These are phyloP conservation scores for Zaprionus camerounensis DNA, from an alignment of 1,140 invertebrate genomes.

Conservation along the genomic window DNA sequence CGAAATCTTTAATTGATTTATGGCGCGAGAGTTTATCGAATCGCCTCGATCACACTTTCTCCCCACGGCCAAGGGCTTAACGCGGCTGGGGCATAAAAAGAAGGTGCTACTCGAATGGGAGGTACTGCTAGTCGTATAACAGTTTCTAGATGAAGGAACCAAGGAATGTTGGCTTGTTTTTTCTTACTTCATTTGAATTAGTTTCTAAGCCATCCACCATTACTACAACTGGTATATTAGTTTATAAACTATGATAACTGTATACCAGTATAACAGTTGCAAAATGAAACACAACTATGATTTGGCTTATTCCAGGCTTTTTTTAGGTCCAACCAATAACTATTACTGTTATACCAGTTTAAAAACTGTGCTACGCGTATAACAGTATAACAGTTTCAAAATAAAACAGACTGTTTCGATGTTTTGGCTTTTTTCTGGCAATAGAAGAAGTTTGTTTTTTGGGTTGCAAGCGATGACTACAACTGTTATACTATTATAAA, in stretches of 20 bases:
- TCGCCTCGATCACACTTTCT: constrained; percentile 14
- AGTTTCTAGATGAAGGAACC: background rate
- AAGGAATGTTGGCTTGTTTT: too few species aligned
- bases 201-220: fast-evolving
- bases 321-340: too few species aligned
- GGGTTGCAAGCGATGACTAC: background rate
- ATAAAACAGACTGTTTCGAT: too few species aligned
- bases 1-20: constrained; percentile 73
- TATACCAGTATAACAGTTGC: background rate
- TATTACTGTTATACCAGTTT: background rate
- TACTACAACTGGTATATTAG: background rate
- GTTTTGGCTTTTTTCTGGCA: too few species aligned
- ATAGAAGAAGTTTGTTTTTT: background rate
- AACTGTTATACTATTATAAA: background rate
- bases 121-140: background rate
- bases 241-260: background rate
- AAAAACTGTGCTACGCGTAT: background rate
- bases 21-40: constrained; percentile 42
- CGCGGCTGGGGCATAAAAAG: background rate
- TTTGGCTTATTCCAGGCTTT: too few species aligned
- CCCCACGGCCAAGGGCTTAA: background rate
- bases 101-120: background rate
- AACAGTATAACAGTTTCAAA: background rate
- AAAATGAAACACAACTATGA: background rate
- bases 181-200: too few species aligned